phyloP scores from a whole-genome alignment of 1,140 invertebrate genomes.

The Daktulosphaira vitifoliae region DNA sequence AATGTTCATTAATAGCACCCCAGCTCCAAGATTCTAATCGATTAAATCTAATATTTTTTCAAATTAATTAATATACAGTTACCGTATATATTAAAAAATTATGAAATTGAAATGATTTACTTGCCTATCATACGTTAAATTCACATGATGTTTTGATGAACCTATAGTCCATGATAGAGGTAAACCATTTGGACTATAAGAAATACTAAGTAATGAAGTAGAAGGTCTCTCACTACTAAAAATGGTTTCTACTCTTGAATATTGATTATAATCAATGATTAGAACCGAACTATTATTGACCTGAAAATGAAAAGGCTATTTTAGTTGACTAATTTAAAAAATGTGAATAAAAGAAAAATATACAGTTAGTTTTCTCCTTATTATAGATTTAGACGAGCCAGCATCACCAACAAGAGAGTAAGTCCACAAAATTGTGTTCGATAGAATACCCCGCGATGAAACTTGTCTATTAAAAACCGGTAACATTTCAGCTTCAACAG shows the following conservation, averaged over 20 bases:
- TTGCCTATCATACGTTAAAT: constrained; percentile 76
- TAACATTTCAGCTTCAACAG: constrained; percentile 84
- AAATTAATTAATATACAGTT: too few species aligned
- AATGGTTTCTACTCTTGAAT: constrained; percentile 75
- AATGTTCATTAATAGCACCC: constrained; percentile 74
- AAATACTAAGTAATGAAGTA: constrained; percentile 64
- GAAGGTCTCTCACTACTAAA: constrained; percentile 69
- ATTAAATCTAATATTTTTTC: constrained; percentile 54
- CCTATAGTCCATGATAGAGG: constrained; percentile 69
- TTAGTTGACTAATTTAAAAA: not conserved
- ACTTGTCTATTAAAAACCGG: constrained; percentile 76
- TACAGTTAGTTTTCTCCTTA: constrained; percentile 67
- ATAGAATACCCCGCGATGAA: constrained; percentile 63
- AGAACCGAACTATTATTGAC: constrained; percentile 74
- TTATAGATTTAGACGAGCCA: constrained; percentile 66
- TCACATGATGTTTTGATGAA: constrained; percentile 64
- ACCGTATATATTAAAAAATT: too few species aligned
- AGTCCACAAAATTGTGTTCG: constrained; percentile 68
- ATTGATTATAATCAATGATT: constrained; percentile 83
- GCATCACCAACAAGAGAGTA: constrained; percentile 75
- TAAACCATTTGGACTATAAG: constrained; percentile 76
- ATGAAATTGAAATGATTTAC: not conserved
- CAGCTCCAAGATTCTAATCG: constrained; percentile 85
- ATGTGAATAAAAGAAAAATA: constrained; percentile 22
- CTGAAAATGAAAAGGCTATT: constrained; percentile 34